phyloP scores from a whole-genome alignment of 2,797 vertebrate genomes.

The Paramormyrops hopkinsi region DNA sequence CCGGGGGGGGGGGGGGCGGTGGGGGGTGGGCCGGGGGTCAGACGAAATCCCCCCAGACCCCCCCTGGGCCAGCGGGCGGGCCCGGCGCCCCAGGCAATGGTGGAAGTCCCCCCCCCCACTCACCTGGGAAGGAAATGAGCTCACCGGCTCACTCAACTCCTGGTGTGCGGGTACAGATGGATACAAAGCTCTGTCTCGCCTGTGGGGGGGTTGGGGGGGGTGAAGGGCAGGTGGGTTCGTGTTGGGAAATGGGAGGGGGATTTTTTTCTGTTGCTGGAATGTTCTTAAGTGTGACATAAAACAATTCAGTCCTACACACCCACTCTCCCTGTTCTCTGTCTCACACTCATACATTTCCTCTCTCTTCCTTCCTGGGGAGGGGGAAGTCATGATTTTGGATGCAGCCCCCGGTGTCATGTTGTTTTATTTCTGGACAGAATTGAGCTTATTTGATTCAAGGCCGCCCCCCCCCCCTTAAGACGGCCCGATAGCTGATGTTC shows the following conservation, averaged over 20 bases:
- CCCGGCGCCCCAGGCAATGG: background rate
- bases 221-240: constrained; percentile 56
- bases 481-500: constrained; percentile 19
- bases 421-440: constrained; percentile 42
- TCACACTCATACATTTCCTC: background rate
- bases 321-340: background rate
- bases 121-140: constrained; percentile 50
- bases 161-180: constrained; percentile 56
- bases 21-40: constrained; percentile 53
- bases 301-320: background rate
- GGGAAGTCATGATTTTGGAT: constrained; percentile 45
- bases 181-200: constrained; percentile 49
- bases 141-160: constrained; percentile 53
- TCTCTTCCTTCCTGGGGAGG: constrained; percentile 47
- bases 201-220: constrained; percentile 30
- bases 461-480: constrained; percentile 31
- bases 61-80: constrained; percentile 51
- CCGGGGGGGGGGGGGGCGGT: constrained; percentile 6
- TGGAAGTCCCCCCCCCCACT: background rate
- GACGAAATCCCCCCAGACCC: constrained; percentile 55
- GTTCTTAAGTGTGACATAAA: constrained; percentile 34
- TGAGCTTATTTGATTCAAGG: constrained; percentile 41
- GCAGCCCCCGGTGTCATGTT: constrained; percentile 47
- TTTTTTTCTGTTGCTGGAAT: constrained; percentile 52
- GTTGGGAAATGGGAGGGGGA: constrained; percentile 29